Conservation (phyloP, 2,113 vertebrate species). For the Onychostoma macrolepis region DNA sequence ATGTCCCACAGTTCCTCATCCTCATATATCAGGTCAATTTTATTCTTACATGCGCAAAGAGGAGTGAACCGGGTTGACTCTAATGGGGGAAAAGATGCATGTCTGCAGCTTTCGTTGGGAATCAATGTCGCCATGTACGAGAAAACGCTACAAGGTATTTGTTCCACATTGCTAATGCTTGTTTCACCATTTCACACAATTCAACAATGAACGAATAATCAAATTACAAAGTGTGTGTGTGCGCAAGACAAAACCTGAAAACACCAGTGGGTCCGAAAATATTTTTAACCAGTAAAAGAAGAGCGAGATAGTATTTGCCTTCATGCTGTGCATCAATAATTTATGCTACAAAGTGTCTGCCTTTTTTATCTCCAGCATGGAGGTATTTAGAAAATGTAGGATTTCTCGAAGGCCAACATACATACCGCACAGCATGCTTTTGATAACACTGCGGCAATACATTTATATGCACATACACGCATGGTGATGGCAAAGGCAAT, state of each 20-base stretch:
- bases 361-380: conserved; percentile 7
- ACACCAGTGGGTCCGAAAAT: conserved; percentile 49
- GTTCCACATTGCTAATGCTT: conserved; percentile 21
- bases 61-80: neutral
- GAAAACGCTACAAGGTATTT: conserved; percentile 36
- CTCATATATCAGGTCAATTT: conserved; percentile 30
- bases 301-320: conserved; percentile 34
- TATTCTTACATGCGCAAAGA: neutral
- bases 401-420: neutral
- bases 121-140: neutral
- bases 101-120: neutral
- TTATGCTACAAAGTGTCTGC: conserved; percentile 50
- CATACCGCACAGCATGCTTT: conserved; percentile 10
- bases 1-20: conserved; percentile 7
- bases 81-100: neutral
- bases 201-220: conserved; percentile 34
- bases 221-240: conserved; percentile 19
- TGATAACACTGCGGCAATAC: neutral
- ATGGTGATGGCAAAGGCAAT: conserved; percentile 29
- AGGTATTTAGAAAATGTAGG: conserved; percentile 28
- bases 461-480: neutral
- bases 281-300: conserved; percentile 58
- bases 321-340: conserved; percentile 47
- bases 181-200: conserved; percentile 33
- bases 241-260: neutral